Conservation (phyloP, 2,797 vertebrate species). For the Nothura maculosa region DNA sequence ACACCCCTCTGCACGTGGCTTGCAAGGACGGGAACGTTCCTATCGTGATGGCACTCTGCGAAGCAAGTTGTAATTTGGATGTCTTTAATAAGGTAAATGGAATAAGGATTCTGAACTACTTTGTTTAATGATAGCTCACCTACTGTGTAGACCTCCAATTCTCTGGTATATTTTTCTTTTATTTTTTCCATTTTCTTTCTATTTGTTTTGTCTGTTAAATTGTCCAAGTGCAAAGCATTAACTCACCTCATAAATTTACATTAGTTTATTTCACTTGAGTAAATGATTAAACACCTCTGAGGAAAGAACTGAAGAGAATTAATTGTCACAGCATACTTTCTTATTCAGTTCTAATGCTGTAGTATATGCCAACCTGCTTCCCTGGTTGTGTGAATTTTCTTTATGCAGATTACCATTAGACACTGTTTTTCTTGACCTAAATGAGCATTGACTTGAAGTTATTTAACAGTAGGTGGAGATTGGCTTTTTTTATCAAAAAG, state of each 20-base stretch:
- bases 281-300: neutral
- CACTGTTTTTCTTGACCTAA: neutral
- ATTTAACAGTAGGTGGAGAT: neutral
- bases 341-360: neutral
- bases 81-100: slow-evolving; percentile 91
- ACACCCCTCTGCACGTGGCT: slow-evolving; percentile 94
- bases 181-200: too few relatives aligned
- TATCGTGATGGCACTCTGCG: slow-evolving; percentile 89
- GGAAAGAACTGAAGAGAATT: neutral
- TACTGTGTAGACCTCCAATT: neutral
- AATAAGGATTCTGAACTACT: neutral
- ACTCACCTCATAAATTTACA: neutral
- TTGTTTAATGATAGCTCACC: neutral
- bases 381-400: neutral
- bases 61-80: slow-evolving; percentile 89
- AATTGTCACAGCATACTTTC: neutral
- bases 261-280: neutral
- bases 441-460: neutral
- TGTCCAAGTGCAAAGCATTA: neutral
- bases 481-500: neutral
- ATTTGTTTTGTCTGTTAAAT: neutral
- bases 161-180: neutral
- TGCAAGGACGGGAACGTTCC: slow-evolving; percentile 94
- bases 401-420: neutral
- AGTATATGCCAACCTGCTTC: neutral